Evolutionary conservation across 2,797 vertebrate species (phyloP).

Genomic region (Ataeniobius toweri): DNA sequence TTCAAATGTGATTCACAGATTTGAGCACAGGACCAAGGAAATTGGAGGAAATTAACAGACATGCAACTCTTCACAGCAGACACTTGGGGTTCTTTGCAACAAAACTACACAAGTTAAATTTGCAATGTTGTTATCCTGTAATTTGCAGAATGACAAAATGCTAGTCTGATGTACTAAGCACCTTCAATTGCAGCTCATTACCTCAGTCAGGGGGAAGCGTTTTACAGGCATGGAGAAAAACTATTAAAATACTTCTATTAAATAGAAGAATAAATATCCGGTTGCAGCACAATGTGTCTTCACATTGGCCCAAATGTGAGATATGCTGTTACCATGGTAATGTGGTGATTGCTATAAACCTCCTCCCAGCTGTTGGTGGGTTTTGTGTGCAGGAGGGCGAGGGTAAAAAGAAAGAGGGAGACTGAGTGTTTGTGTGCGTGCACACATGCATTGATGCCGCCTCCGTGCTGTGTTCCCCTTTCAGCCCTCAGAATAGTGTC

Average conservation of each 20-base stretch:
- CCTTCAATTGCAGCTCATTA: conserved; percentile 73
- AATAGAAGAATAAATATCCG: conserved; percentile 79
- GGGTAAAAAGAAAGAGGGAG: conserved; percentile 51
- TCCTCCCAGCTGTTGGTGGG: conserved; percentile 97
- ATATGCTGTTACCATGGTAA: conserved; percentile 96
- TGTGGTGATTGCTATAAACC: conserved; percentile 89
- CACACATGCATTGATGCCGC: conserved; percentile 93
- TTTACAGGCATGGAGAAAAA: conserved; percentile 57
- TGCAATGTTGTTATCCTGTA: conserved; percentile 62
- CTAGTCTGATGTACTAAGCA: conserved; percentile 60
- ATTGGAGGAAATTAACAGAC: conserved; percentile 40
- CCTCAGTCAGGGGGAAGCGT: conserved; percentile 71
- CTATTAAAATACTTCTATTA: conserved; percentile 79
- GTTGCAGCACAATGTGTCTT: conserved; percentile 87
- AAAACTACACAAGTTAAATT: conserved; percentile 55
- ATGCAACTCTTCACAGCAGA: conserved; percentile 36
- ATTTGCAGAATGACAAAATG: conserved; percentile 68
- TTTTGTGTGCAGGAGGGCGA: conserved; percentile 73
- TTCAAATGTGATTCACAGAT: conserved; percentile 26
- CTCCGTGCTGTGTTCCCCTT: conserved; percentile 98
- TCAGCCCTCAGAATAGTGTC: conserved; percentile 96
- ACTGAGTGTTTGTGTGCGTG: conserved; percentile 71
- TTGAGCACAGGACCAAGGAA: conserved; percentile 32
- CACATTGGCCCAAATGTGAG: conserved; percentile 94
- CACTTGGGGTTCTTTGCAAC: conserved; percentile 39